Percentiles rank a stretch among this genome's conserved stretches.
Evolutionary conservation across 1,140 invertebrate genomes (phyloP).

Genomic region (Bombus superbus): DNA sequence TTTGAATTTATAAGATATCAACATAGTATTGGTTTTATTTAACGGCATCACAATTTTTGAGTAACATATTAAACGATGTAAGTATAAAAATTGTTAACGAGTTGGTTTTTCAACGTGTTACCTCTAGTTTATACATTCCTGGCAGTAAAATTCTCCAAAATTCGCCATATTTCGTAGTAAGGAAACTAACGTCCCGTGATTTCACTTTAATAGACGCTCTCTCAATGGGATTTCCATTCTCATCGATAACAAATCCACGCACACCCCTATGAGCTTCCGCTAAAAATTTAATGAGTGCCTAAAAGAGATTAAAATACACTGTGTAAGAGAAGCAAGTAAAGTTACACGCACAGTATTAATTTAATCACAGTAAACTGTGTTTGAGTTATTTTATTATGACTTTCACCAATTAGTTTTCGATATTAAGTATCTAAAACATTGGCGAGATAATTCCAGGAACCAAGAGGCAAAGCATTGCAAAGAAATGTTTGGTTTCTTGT

Average conservation of each 20-base stretch:
- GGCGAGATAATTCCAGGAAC: neutral
- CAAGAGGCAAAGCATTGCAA: neutral
- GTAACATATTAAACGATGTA: neutral
- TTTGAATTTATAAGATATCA: neutral
- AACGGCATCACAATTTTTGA: neutral
- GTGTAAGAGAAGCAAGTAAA: neutral
- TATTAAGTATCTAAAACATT: neutral
- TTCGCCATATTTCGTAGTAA: conserved; percentile 95
- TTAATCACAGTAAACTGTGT: neutral
- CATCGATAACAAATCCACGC: conserved; percentile 92
- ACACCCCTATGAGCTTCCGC: conserved; percentile 94
- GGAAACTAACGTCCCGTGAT: conserved; percentile 93
- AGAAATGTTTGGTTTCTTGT: neutral
- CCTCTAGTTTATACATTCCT: conserved; percentile 92
- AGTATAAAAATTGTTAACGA: neutral
- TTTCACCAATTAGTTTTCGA: neutral
- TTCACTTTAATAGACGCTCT: conserved; percentile 93
- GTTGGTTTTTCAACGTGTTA: conserved; percentile 75
- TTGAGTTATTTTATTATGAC: neutral
- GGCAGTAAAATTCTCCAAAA: conserved; percentile 95
- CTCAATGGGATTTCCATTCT: conserved; percentile 91
- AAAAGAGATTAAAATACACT: conserved; percentile 63
- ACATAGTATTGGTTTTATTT: neutral
- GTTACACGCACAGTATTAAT: neutral
- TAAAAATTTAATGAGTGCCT: conserved; percentile 93